Evolutionary conservation across 1,140 invertebrate genomes (phyloP), one percentile per base, ranked within the genome.

Genomic region (Cepaea nemoralis): DNA sequence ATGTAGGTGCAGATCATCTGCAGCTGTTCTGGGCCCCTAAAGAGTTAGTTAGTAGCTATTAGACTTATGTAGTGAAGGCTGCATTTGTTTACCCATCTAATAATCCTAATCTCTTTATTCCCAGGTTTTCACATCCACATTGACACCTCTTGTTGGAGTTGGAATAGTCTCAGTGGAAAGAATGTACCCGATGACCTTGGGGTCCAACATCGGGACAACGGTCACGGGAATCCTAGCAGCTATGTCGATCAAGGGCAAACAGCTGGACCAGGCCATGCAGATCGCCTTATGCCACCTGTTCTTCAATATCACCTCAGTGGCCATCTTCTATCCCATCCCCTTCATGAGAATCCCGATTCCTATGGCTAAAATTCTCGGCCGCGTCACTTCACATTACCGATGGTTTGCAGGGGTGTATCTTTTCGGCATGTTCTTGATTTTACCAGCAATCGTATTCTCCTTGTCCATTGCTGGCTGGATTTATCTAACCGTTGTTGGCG

Each of bases 141-240:
- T 94, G 27, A 94, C 93, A 1, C 94, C 94, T 0, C 89, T 94
- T 0, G 94, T 94, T 8, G 94, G 94, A 5, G 85, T 94, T 19
- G 94, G 94, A 0, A 91, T 94, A n/a, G 91, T 94, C 27, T 90
- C 90, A 16, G 79, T 94, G 10, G 93, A 94, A 63, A 87, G 93
- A 35, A 92, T 94, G 84, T 94, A 94, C 86, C 94, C 94, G 0
- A 86, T 94, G 12, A 93, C 93, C 5, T 85, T 94, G 12, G 94
- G 94, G 5, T 92, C 93, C 8, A 94, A 94, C 86, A 91, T 94
- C 75, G 94, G 94, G 27, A 94, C 94, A 14, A 94, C 94, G 0
- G 92, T 93, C 14, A 94, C 94, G 0, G 92, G 90, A 0, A 89
- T 93, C 8, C 81, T 94, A 19, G 93, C 93, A 1, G 91, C 93